These are phyloP conservation scores for Diacarnus erythraeanus DNA, from an alignment of 37 sponge, comb jelly and placozoan species.

Conservation along the genomic window DNA sequence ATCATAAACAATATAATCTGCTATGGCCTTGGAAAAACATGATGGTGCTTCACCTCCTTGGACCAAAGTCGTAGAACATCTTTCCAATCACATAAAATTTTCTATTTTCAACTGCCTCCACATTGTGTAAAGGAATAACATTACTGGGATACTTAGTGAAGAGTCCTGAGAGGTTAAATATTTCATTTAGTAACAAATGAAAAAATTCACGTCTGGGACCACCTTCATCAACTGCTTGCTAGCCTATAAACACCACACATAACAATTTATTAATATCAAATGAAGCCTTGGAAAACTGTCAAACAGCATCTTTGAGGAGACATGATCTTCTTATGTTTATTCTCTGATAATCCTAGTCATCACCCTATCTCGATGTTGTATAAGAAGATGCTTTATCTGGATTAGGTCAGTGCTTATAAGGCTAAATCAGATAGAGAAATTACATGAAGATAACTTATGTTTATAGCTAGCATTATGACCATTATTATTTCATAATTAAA, in stretches of 20 bases:
- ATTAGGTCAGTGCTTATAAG: neutral
- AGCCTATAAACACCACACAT: constrained; percentile 31
- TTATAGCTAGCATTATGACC: neutral
- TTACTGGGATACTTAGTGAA: constrained; percentile 16
- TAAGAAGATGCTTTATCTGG: constrained; percentile 12
- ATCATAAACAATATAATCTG: constrained; percentile 24
- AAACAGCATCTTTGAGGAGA: constrained; percentile 24
- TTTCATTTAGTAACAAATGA: constrained; percentile 9
- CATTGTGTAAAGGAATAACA: constrained; percentile 33
- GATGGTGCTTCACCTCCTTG: constrained; percentile 36
- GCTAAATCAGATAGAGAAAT: neutral
- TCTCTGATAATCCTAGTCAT: constrained; percentile 16
- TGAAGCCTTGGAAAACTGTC: constrained; percentile 15
- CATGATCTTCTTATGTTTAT: constrained; percentile 18
- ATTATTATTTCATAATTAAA: neutral
- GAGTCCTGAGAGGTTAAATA: neutral
- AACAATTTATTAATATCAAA: constrained; percentile 26
- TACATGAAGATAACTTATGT: neutral
- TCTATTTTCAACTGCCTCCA: constrained; percentile 28
- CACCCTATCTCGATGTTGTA: constrained; percentile 24
- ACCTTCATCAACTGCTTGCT: constrained; percentile 47
- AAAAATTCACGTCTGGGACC: constrained; percentile 48
- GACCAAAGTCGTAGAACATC: constrained; percentile 30
- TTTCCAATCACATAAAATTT: constrained; percentile 26
- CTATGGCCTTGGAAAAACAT: constrained; percentile 35